phyloP scores from a whole-genome alignment of 2,113 vertebrate species.

The cattle (Bos taurus) region ARS-UCD2.0 NC_037330.1:107724001-107724500 shows the following conservation, averaged over 20 bases:
- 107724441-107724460: background rate
- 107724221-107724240: background rate
- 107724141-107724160: background rate
- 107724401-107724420: rapidly evolving
- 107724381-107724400: background rate
- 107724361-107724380: background rate
- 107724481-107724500: background rate
- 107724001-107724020: background rate
- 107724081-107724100: background rate
- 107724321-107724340: background rate
- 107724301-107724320: background rate
- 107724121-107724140: background rate
- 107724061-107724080: background rate
- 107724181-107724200: background rate
- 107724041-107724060: background rate
- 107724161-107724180: background rate
- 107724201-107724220: background rate
- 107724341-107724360: background rate
- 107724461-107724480: background rate
- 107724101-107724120: background rate
- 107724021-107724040: background rate
- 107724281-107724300: background rate
- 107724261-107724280: background rate
- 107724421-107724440: background rate
- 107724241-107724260: background rate